phyloP scores from a whole-genome alignment of 2,888 invertebrate genomes.

The Tinea pellionella region DNA sequence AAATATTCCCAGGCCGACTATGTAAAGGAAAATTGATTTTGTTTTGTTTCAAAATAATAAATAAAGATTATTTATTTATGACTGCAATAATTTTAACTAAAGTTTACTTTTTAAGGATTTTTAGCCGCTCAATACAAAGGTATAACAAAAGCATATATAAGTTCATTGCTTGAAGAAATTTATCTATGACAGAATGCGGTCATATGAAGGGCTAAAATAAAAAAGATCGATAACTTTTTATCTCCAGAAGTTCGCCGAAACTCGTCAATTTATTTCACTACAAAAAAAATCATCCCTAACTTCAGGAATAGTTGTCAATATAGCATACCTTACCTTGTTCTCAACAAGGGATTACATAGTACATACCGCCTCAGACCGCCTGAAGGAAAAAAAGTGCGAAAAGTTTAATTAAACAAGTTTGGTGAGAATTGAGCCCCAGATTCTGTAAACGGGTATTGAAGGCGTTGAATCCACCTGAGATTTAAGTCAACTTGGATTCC shows the following conservation, averaged over 20 bases:
- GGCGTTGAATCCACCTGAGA: slow-evolving; percentile 51
- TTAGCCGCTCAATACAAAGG: no score
- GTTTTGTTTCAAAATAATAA: neutral
- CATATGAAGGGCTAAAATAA: no score
- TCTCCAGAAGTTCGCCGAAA: no score
- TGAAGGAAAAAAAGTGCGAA: slow-evolving; percentile 66
- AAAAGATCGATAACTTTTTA: no score
- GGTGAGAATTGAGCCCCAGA: slow-evolving; percentile 58
- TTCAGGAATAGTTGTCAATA: neutral
- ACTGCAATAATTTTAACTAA: no score
- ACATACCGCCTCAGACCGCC: slow-evolving; percentile 24
- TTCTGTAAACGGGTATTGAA: slow-evolving; percentile 66
- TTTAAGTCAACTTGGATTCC: slow-evolving; percentile 5
- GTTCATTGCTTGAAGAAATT: no score
- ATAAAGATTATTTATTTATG: no score
- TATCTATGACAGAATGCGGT: no score
- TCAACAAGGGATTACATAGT: neutral
- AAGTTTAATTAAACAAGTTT: slow-evolving; percentile 70
- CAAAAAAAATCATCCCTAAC: no score
- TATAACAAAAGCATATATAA: no score
- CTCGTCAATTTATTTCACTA: no score
- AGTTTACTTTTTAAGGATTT: no score
- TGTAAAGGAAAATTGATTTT: neutral
- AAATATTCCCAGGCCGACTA: neutral
- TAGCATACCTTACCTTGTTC: neutral